Evolutionary conservation across 2,797 vertebrate genomes (phyloP).

Genomic region (Botia almorhae): DNA sequence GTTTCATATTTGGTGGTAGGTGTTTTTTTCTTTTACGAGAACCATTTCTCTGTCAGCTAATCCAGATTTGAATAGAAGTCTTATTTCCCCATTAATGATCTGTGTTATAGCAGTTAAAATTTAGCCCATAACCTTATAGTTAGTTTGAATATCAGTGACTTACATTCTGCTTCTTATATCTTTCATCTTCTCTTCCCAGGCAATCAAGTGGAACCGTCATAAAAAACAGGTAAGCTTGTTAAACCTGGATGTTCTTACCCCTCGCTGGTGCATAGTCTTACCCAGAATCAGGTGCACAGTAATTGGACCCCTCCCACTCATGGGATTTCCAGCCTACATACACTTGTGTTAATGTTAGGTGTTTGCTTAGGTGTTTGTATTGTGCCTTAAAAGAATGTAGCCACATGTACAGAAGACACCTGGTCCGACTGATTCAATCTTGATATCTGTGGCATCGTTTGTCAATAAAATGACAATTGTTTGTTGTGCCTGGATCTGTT

Average conservation of each 20-base stretch:
- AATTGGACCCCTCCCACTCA: neutral
- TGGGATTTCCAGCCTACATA: neutral
- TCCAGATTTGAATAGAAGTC: neutral
- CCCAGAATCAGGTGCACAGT: neutral
- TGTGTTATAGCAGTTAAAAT: neutral
- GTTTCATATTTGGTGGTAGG: neutral
- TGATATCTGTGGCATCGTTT: too few relatives aligned
- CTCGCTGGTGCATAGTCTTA: conserved; percentile 20
- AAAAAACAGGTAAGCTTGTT: conserved; percentile 80
- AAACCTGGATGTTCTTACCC: conserved; percentile 11
- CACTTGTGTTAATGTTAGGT: too few relatives aligned
- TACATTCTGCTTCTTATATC: conserved; percentile 30
- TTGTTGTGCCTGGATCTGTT: too few relatives aligned
- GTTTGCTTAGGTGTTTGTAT: conserved; percentile 3
- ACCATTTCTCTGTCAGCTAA: neutral
- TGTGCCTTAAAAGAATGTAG: neutral
- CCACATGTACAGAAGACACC: neutral
- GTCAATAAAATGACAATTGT: too few relatives aligned
- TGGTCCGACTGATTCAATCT: too few relatives aligned
- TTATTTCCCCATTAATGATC: neutral
- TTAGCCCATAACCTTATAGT: neutral
- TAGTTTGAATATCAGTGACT: conserved; percentile 1
- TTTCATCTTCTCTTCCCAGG: conserved; percentile 66
- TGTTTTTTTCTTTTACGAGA: neutral
- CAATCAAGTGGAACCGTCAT: conserved; percentile 85